Evolutionary conservation across 2,888 invertebrate genomes (phyloP).

Genomic region (Tillus elongatus): DNA sequence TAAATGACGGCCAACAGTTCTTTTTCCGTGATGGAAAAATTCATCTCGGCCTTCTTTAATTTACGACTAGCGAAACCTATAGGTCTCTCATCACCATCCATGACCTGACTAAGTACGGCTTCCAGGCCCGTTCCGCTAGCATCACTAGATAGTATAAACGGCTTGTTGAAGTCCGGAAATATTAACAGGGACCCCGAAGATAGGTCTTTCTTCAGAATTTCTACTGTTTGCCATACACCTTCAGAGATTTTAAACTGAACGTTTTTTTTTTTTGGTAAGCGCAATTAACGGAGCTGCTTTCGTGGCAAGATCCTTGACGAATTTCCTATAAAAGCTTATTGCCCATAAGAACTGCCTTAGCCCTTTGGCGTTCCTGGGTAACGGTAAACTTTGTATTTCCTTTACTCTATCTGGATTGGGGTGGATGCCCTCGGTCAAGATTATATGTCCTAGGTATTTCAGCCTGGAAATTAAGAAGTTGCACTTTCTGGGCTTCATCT

Average conservation of each 20-base stretch:
- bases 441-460: constrained; percentile 15
- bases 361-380: neutral
- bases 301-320: constrained; percentile 5
- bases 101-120: constrained; percentile 15
- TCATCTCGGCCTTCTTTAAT: constrained; percentile 11
- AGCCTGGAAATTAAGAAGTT: constrained; percentile 14
- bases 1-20: constrained; percentile 6
- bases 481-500: constrained; percentile 11
- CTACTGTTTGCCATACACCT: constrained; percentile 12
- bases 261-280: constrained; percentile 14
- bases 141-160: constrained; percentile 16
- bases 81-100: constrained; percentile 14
- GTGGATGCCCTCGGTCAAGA: constrained; percentile 13
- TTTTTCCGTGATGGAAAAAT: constrained; percentile 7
- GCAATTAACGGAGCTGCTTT: too few relatives aligned
- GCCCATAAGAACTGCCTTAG: neutral
- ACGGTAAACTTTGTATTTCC: neutral
- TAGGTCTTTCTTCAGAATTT: too few relatives aligned
- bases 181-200: too few relatives aligned
- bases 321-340: neutral
- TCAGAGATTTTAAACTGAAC: constrained; percentile 13
- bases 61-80: constrained; percentile 15
- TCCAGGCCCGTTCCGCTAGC: constrained; percentile 14
- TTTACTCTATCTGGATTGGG: neutral
- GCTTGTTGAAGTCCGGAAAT: constrained; percentile 15